Evolutionary conservation across 2,888 invertebrate genomes (phyloP), one percentile per base, ranked within the genome.

Genomic region (Andrena flavipes): DNA sequence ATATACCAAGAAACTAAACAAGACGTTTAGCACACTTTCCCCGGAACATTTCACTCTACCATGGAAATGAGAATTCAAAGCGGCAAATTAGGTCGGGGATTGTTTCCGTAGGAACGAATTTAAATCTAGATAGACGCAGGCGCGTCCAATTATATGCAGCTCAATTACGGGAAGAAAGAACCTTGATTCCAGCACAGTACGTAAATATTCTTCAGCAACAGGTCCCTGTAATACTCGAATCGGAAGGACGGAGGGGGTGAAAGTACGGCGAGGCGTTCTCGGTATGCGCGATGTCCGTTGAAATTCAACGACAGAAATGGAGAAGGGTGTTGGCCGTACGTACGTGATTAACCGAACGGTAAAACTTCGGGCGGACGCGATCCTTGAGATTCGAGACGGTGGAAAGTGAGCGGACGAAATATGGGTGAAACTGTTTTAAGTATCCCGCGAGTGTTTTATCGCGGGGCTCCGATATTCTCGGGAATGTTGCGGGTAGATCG

Each of bases 161-260:
- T 35, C 29, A 42, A 29, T 30, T 7, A 42, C 10, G 20, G 20
- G 8, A 5, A 2, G 62, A 2, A 77, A 30, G 79, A 80, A 64
- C 67, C 49, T 56, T 30, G 64, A 59, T 42, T 74, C 20, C n/a
- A 6, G 26, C 51, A 5, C 33, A 26, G 54, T 29, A 75, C 70
- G 83, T 77, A 78, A 77, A 82, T 82, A 80, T 80, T 72, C 76
- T 65, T 76, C 76, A 73, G 84, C 80, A 84, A 84, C 84, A 84
- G 84, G 84, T 84, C 33, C 30, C 77, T 72, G 64, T 76, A 76
- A 84, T 63, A 60, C 70, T 60, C 23, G 73, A 74, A 82, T 78
- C 74, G 75, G 72, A 82, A 84, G 82, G 70, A 68, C 77, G 75
- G 26, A n/a, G n/a, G 71, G 62, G 49, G 71, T 6, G 64, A 64